Conservation (phyloP, 2,888 invertebrate species). For the Drosophila infuscata region DNA sequence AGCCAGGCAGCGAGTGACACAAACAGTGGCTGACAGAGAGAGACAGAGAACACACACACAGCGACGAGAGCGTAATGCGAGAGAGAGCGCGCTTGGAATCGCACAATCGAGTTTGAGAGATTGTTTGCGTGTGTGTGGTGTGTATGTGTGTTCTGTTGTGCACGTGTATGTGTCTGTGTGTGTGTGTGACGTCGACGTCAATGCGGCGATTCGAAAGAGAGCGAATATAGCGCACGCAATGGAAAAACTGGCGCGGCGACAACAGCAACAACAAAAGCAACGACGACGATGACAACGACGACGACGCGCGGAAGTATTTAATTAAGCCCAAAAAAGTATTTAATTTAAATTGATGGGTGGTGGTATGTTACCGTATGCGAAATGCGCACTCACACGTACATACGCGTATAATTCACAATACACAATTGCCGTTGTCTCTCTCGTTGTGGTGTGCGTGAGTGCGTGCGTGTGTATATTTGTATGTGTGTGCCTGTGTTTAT, state of each 20-base stretch:
- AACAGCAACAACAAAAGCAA: conserved; percentile 43
- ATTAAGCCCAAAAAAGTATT: conserved; percentile 74
- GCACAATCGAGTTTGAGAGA: conserved; percentile 55
- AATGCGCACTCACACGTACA: conserved; percentile 32
- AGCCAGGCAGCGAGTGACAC: conserved; percentile 24
- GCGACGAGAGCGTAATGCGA: conserved; percentile 43
- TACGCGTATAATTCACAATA: conserved; percentile 31
- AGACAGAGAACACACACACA: conserved; percentile 31
- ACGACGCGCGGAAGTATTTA: conserved; percentile 77
- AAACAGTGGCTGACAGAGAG: conserved; percentile 37
- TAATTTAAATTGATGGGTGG: conserved; percentile 72
- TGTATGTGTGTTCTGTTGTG: conserved; percentile 5
- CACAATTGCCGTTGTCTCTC: conserved; percentile 54
- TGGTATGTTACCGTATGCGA: conserved; percentile 32
- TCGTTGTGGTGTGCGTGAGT: conserved; percentile 31
- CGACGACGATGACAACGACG: conserved; percentile 40
- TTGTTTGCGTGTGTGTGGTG: conserved; percentile 12
- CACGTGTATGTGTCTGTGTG: conserved; percentile 9
- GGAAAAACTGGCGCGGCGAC: conserved; percentile 74
- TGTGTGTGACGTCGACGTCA: conserved; percentile 54
- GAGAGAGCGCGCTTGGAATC: conserved; percentile 42
- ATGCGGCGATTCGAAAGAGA: conserved; percentile 51
- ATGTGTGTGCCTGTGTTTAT: conserved; percentile 36
- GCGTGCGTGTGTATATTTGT: background rate
- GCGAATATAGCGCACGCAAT: conserved; percentile 63